phyloP scores from a whole-genome alignment of 1,140 invertebrate species.

The Steinernema khuongi region DNA sequence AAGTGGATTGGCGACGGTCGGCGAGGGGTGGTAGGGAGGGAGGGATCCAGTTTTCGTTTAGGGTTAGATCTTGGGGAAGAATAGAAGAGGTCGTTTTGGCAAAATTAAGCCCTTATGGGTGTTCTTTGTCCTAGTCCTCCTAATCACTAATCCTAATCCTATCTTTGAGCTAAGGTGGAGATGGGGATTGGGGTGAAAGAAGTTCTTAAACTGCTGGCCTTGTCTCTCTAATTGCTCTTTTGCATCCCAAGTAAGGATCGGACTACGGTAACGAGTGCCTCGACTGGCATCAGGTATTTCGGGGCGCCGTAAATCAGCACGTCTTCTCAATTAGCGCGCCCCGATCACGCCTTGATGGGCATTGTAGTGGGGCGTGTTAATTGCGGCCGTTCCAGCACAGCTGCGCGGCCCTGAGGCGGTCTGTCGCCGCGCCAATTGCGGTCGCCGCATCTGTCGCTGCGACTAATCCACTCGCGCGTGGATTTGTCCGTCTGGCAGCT shows the following conservation, averaged over 20 bases:
- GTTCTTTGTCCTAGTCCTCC: no score
- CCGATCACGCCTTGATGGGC: neutral
- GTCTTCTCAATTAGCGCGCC: neutral
- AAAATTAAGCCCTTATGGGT: no score
- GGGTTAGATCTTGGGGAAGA: no score
- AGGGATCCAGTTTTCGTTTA: no score
- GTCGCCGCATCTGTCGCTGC: slow-evolving; percentile 1
- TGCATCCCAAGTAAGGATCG: neutral
- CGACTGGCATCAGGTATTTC: neutral
- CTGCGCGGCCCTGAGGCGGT: slow-evolving; percentile 4
- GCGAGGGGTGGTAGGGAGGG: neutral
- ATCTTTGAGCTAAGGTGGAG: no score
- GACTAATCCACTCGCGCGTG: neutral
- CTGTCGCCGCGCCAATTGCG: slow-evolving; percentile 6
- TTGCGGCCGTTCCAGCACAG: slow-evolving; percentile 2
- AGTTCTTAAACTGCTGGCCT: no score
- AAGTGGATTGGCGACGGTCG: neutral
- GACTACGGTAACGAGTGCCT: neutral
- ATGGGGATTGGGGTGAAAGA: no score
- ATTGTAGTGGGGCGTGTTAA: neutral
- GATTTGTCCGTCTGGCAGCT: slow-evolving; percentile 15
- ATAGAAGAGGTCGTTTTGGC: no score
- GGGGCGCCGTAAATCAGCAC: neutral
- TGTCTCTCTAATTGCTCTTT: no score
- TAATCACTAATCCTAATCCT: no score